Base-by-base conservation (phyloP, 2,888 invertebrate genomes). In the Gibbula magus region DNA sequence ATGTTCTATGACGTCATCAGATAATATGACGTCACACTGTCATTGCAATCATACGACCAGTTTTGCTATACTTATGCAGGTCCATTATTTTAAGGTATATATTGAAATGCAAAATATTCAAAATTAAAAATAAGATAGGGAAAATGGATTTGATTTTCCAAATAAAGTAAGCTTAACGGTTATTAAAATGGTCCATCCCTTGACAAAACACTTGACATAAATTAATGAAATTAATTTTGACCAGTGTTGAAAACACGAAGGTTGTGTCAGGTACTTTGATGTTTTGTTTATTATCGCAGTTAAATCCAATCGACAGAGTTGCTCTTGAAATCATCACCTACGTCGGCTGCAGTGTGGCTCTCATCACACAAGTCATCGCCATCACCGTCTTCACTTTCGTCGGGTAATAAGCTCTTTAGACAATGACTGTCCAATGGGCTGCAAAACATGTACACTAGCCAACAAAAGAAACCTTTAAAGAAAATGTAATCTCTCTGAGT, bases 61-160 rank as follows among this genome's bases (percentile, higher is more conserved):
- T 81, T 90, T 90, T 79, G 90, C 89, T 32, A 84, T 90, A 18
- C 84, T 90, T 8, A 89, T 90, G 88, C 88, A 88, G 79, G 79
- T 89, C 5, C 83, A 78, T n/a, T 81, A 84, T 3, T 80, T 89
- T 52, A 54, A 84, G 85, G 89, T 89, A 82, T 45, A 45, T 35
- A 35, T 56, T 61, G 29, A 61, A 5, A 56, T 20, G 22, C 3
- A 56, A 56, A 20, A 4, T 5, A 22, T n/a, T 22, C 10, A n/a
- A n/a, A n/a, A n/a, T n/a, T n/a, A n/a, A n/a, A n/a, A n/a, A n/a
- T n/a, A n/a, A n/a, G n/a, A n/a, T n/a, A n/a, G n/a, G n/a, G n/a
- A n/a, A n/a, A n/a, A n/a, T n/a, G n/a, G n/a, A n/a, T n/a, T n/a
- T n/a, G n/a, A n/a, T n/a, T n/a, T n/a, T n/a, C n/a, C n/a, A n/a